Evolutionary conservation across 2,797 vertebrate genomes (phyloP), one percentile per base, ranked within the genome.

Genomic region (Sus cebifrons): DNA sequence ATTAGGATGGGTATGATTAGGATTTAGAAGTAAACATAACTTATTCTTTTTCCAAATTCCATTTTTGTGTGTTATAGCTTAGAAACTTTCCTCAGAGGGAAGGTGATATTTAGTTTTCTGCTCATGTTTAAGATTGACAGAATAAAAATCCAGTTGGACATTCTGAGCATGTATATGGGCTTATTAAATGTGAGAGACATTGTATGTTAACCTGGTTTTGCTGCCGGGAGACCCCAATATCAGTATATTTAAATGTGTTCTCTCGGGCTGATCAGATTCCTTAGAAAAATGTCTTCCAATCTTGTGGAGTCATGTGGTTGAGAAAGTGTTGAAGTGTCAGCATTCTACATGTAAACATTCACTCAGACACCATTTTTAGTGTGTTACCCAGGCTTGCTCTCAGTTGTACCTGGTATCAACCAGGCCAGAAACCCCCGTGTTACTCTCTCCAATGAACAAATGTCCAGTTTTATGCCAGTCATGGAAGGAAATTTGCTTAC

Each of bases 361-460:
- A 67, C 9, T 89, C 36, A 16, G 32, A 83, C 15, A 75, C 36
- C 25, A 36, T 74, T 74, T 87, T 74, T 32, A 89, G 11, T 82
- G 3, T 56, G 54, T 77, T 68, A 84, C 52, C 29, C 36, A 58
- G 56, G 60, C 6, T 14, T 70, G 32, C 27, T 65, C 68, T 74
- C 67, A 20, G 29, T 60, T 68, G 14, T 82, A 40, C 82, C 27
- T n/a, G 67, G 29, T 44, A 65, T 29, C 36, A 11, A 49, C 9
- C 32, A 73, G 29, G 67, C 32, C 29, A 74, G 54, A 75, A 44
- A 40, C 52, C 7, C 21, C 17, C 29, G 10, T 68, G 68, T 91
- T 68, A 87, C 36, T 75, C 60, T 91, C 49, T 75, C 3, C 60
- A 75, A 77, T 74, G 60, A 87, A 40, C 23, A 87, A 75, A 87